Evolutionary conservation across 1,140 invertebrate genomes (phyloP), one percentile per base, ranked within the genome.

Genomic region (Panagrolaimus sp.): DNA sequence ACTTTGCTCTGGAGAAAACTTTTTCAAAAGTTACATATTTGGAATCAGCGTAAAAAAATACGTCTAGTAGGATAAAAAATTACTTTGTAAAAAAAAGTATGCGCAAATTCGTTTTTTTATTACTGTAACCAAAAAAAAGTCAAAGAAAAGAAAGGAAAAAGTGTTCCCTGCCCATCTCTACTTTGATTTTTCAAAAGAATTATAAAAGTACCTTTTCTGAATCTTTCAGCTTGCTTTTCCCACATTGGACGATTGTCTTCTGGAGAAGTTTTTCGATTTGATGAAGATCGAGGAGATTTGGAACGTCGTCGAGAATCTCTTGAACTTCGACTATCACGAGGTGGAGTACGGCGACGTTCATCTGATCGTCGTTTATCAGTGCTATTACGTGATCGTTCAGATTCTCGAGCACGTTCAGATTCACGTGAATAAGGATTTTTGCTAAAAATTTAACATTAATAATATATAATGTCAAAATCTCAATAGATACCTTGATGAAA

Each of bases 201-300:
- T n/a, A n/a, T n/a, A n/a, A n/a, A n/a, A n/a, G n/a, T n/a, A n/a
- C n/a, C n/a, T 38, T 38, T 38, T 38, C 32, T 2, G 7, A 38
- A 38, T 38, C 32, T 38, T 58, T 58, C 52, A 58, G 52, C 52
- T 58, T 58, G 52, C 52, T 58, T 58, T 6, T 58, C 52, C 52
- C 52, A 58, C 4, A 58, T 58, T 24, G 52, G 52, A 5, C 52
- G 52, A 58, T 58, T 58, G 17, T 58, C 52, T 17, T 48, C 21
- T 3, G 8, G 21, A 0, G 52, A 28, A 14, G 52, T 58, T 1
- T 28, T 21, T 21, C 21, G 28, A 12, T 28, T 12, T 58, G 21
- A 24, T n/a, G 48, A 52, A 4, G n/a, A 28, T 12, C 52, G 52
- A 58, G 21, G 21, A 0, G 52, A 58, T 38, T 38, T 38, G 2